Evolutionary conservation across 2,888 invertebrate genomes (phyloP).

Genomic region (Uropetala carovei): DNA sequence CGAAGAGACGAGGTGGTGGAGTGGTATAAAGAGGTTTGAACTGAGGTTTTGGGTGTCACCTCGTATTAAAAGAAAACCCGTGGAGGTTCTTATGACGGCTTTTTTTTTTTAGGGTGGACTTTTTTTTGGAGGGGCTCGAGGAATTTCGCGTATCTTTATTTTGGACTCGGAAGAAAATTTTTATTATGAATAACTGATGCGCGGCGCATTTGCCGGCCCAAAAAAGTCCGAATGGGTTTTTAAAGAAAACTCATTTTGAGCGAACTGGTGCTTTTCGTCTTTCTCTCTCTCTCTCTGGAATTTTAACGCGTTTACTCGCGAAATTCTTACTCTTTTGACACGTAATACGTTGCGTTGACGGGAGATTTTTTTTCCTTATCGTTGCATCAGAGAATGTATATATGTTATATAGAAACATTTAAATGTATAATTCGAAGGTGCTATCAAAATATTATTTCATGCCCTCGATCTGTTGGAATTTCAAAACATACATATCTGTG

Average conservation of each 20-base stretch:
- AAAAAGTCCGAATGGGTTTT: neutral
- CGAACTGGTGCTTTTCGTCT: no score
- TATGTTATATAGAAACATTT: no score
- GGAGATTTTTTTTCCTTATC: no score
- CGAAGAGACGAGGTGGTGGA: neutral
- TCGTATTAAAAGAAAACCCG: neutral
- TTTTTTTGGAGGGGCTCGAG: neutral
- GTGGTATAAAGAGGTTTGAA: conserved; percentile 43
- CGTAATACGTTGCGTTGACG: no score
- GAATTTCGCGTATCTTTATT: conserved; percentile 6
- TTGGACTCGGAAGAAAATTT: neutral
- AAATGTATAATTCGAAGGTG: no score
- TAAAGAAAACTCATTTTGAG: neutral
- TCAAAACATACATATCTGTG: no score
- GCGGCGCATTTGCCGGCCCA: neutral
- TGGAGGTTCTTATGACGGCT: conserved; percentile 11
- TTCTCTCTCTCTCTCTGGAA: no score
- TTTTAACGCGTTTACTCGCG: no score
- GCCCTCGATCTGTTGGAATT: no score
- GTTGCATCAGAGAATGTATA: no score
- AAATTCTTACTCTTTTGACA: no score
- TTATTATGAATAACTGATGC: neutral
- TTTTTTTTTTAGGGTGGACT: neutral
- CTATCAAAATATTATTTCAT: no score
- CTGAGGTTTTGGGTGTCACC: conserved; percentile 18